Base-by-base conservation (phyloP, 2,113 vertebrate species). In the Leptobrachium ailaonicum region DNA sequence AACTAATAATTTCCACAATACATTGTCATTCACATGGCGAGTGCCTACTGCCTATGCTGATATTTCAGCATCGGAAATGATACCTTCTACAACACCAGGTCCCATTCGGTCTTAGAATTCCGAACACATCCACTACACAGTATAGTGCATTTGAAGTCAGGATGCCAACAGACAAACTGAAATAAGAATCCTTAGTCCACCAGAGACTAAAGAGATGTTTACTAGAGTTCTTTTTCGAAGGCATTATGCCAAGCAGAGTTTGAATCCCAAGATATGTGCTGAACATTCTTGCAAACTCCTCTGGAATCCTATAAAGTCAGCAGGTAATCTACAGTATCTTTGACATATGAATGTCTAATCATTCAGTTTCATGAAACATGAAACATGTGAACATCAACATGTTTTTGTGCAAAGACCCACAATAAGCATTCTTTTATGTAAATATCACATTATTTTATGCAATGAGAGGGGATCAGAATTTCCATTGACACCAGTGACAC, bases 131-230 rank as follows among this genome's bases (percentile, higher is more conserved):
- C 64, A 74, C 47, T 75, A 60, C 71, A 89, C 89, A 89, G 75
- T 43, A 66, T 79, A 84, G 64, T 73, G 73, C 73, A 83, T 86
- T 84, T 86, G 72, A 89, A 88, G 78, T 85, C 71, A 84, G 56
- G 53, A 60, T 83, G 73, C 83, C 89, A 90, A 89, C 83, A 92
- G 88, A 88, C 86, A 86, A 89, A 83, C 84, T 87, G 87, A 89
- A 89, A 86, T 83, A 90, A 90, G 89, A 87, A 89, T 88, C 89
- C 90, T 43, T 56, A 85, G 79, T 83, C 87, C 88, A 82, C 83
- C 84, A 64, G 87, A 90, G 90, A 89, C 78, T 88, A 79, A 67
- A 75, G 84, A 85, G 82, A 87, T 84, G 90, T 90, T 84, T 89
- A 85, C 82, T 83, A 13, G 73, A 89, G 82, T 86, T 87, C 87